Base-by-base conservation (phyloP, 2,888 invertebrate genomes). In the Acanthosepion pharaonis region DNA sequence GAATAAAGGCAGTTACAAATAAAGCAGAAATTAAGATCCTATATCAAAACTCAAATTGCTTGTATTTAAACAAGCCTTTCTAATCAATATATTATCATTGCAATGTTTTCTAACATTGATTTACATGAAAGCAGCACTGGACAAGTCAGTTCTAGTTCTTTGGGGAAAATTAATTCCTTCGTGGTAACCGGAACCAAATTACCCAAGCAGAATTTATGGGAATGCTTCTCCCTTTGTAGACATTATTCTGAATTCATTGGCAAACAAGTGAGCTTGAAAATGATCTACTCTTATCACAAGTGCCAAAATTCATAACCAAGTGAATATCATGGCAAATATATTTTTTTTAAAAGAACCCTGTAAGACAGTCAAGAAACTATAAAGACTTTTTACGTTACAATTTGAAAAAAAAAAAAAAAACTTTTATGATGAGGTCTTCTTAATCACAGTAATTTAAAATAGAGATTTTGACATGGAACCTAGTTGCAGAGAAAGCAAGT, bases 231-330 rank as follows among this genome's bases (percentile, higher is more conserved):
- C n/a, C 78, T 78, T 78, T 78, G 78, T 33, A 78, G 78, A 78
- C 78, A 78, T 78, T 78, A 78, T 78, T 78, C 78, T 78, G 78
- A 78, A 78, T n/a, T 78, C n/a, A 78, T 78, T 78, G 78, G 78
- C 78, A 78, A n/a, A 78, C 78, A 78, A 78, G 78, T n/a, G 78
- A 78, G 78, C n/a, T 11, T n/a, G n/a, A 78, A 78, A n/a, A 78
- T n/a, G 78, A 78, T 78, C 78, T 78, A 78, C 78, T n/a, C n/a
- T 78, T 33, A 78, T 15, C n/a, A 78, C 78, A n/a, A 33, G 78
- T 78, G 78, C 78, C 78, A 78, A 78, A 78, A 78, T 78, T 78
- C 78, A 78, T 78, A 78, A 59, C n/a, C 78, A 78, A 78, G 33
- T n/a, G 33, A 2, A 33, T 33, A 78, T 33, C n/a, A 78, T n/a